Evolutionary conservation across 2,888 invertebrate species (phyloP), one percentile per base, ranked within the genome.

Genomic region (Lordiphosa fenestrarum): DNA sequence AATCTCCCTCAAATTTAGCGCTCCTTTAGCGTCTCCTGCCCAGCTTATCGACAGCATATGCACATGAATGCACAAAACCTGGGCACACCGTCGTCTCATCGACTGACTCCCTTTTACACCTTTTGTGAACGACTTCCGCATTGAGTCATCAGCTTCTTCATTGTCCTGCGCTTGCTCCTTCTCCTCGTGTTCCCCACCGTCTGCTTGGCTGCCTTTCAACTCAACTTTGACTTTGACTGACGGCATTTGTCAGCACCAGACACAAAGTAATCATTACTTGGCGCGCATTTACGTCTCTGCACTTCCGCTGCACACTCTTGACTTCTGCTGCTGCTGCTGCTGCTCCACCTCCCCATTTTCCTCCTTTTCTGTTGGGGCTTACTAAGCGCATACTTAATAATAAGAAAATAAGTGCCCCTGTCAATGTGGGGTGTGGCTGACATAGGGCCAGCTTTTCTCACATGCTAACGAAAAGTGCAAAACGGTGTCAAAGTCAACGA

Each of bases 381-480:
- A 68, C 83, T 71, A 66, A 71, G 81, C 77, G 77, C 75, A 81
- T 81, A 83, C 84, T 81, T 81, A 81, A 83, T 81, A 83, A 82
- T 78, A 78, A 69, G 82, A 74, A 81, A 83, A 75, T 81, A 81
- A 81, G 77, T 81, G 80, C 64, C 71, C 44, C 62, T 77, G 81
- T 75, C 84, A 81, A 64, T 54, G 66, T 19, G 61, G 63, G 47
- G 19, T 42, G 58, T 50, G 66, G 44, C 37, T 6, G 33, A 21
- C 21, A 35, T 53, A 44, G 30, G 10, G n/a, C n/a, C 13, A 19
- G 19, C 21, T 38, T 39, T 15, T 38, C 66, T 62, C 55, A 66
- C 61, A 73, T 66, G 73, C 52, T 53, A 69, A 61, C 66, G 62
- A 74, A 77, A 74, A 83, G 77, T 74, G 77, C 74, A 83, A 80